These are phyloP conservation scores for Echinometra lucunter DNA, from an alignment of 53 echinoderm and acorn worm genomes.

Conservation along the genomic window DNA sequence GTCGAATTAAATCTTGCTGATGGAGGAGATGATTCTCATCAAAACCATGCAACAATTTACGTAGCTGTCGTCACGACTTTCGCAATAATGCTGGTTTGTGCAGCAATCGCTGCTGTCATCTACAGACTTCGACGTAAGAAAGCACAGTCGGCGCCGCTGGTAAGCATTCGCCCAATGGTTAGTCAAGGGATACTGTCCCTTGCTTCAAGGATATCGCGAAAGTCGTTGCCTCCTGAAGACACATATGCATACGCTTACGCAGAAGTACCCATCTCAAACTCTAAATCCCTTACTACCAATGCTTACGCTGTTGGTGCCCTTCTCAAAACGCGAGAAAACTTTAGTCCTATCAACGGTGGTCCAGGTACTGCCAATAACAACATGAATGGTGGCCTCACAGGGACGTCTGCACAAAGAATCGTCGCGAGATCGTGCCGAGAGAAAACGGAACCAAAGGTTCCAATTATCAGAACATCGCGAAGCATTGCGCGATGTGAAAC, in stretches of 20 bases:
- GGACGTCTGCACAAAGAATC: constrained; percentile 54
- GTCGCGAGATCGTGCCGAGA: constrained; percentile 57
- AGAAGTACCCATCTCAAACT: constrained; percentile 44
- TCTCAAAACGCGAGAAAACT: constrained; percentile 49
- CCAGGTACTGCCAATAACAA: constrained; percentile 51
- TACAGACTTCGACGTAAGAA: constrained; percentile 67
- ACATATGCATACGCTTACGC: constrained; percentile 67
- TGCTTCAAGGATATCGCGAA: constrained; percentile 50
- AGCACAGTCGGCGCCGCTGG: constrained; percentile 55
- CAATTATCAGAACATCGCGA: constrained; percentile 56
- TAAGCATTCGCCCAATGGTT: constrained; percentile 51
- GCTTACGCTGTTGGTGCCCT: constrained; percentile 57
- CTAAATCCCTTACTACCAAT: constrained; percentile 20
- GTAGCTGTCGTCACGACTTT: constrained; percentile 65
- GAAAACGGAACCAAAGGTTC: constrained; percentile 52
- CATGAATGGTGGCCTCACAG: constrained; percentile 49
- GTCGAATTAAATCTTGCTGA: constrained; percentile 42
- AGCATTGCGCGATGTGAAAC: constrained; percentile 67
- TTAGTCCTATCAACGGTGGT: not conserved
- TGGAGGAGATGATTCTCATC: not conserved
- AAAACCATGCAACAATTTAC: constrained; percentile 53
- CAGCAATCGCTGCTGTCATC: constrained; percentile 61
- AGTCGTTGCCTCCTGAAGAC: constrained; percentile 56
- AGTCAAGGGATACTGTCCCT: constrained; percentile 47
- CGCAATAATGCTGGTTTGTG: constrained; percentile 59